Evolutionary conservation across 2,888 invertebrate species (phyloP).

Genomic region (Tridacna gigas): DNA sequence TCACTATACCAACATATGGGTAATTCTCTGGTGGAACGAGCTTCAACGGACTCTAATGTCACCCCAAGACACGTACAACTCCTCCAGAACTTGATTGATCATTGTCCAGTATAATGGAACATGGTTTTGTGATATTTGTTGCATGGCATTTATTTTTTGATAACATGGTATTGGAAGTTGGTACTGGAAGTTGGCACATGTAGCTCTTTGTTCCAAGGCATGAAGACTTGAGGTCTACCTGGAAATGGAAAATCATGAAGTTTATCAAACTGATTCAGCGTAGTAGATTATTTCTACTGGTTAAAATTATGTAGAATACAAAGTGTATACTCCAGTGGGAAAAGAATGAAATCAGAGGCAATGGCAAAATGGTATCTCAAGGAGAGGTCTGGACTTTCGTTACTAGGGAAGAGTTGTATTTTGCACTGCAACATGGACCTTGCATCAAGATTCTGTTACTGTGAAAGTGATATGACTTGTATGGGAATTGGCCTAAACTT

Average conservation of each 20-base stretch:
- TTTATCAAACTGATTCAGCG: too few relatives aligned
- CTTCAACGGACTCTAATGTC: conserved; percentile 73
- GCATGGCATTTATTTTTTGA: conserved; percentile 15
- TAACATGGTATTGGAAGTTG: not conserved
- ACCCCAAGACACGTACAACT: conserved; percentile 76
- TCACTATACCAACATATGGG: conserved; percentile 79
- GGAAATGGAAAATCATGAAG: too few relatives aligned
- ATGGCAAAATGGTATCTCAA: not conserved
- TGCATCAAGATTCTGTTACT: not conserved
- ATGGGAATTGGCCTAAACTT: too few relatives aligned
- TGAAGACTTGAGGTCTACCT: too few relatives aligned
- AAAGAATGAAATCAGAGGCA: not conserved
- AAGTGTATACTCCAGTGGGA: too few relatives aligned
- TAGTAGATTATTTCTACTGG: too few relatives aligned
- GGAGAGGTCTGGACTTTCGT: not conserved
- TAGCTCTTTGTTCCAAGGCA: too few relatives aligned
- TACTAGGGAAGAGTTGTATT: not conserved
- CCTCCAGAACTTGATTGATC: conserved; percentile 73
- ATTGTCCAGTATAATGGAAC: conserved; percentile 15
- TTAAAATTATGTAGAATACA: too few relatives aligned
- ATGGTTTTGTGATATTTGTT: not conserved
- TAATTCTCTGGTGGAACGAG: conserved; percentile 74
- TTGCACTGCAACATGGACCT: not conserved
- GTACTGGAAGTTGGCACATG: too few relatives aligned
- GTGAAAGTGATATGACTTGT: too few relatives aligned